These are phyloP conservation scores for Leptodactylus fallax DNA, from an alignment of 2,797 vertebrate genomes.

Conservation along the genomic window DNA sequence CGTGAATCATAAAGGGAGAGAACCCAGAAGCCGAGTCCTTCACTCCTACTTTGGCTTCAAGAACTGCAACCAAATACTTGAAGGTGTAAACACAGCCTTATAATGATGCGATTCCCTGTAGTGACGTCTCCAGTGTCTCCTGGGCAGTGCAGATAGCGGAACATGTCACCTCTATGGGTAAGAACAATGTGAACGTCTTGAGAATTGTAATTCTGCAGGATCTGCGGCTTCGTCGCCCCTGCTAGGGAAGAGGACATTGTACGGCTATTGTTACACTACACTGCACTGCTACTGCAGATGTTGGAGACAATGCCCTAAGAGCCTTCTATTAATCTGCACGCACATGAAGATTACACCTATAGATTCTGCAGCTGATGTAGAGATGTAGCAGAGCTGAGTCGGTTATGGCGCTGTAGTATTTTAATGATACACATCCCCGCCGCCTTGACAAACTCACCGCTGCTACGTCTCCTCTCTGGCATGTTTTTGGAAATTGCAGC, in stretches of 20 bases:
- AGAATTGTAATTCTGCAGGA: constrained; percentile 21
- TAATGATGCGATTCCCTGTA: too few relatives aligned
- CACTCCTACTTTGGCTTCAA: too few relatives aligned
- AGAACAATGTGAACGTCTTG: background rate
- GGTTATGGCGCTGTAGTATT: too few relatives aligned
- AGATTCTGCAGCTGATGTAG: too few relatives aligned
- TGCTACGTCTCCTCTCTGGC: background rate
- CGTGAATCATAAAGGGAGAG: too few relatives aligned
- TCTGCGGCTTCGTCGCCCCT: background rate
- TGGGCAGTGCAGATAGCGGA: background rate
- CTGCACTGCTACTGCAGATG: background rate
- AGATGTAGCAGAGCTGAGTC: constrained; percentile 3
- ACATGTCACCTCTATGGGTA: background rate
- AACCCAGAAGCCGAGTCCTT: too few relatives aligned
- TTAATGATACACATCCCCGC: background rate
- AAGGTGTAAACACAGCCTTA: too few relatives aligned
- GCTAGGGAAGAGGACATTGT: background rate
- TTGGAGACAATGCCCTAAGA: background rate
- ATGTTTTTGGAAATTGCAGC: background rate
- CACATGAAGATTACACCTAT: too few relatives aligned
- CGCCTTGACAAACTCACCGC: background rate
- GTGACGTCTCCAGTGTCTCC: too few relatives aligned
- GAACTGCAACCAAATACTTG: too few relatives aligned
- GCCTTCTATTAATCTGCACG: too few relatives aligned
- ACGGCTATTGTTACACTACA: background rate